Base-by-base conservation (phyloP, 2,113 vertebrate genomes). In the Xiphias gladius region DNA sequence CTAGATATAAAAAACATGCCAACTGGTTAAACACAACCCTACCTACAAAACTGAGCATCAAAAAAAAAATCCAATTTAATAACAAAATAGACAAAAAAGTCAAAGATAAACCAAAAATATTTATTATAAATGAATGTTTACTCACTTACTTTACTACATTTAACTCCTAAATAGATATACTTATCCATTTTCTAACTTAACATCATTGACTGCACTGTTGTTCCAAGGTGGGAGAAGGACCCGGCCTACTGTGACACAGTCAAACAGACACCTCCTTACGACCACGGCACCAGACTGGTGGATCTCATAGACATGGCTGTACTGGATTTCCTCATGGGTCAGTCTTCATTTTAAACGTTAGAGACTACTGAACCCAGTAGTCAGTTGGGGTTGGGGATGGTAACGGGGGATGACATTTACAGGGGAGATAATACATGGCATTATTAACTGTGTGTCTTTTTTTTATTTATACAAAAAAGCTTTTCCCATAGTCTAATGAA, bases 311-410 rank as follows among this genome's bases (percentile, higher is more conserved):
- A 99, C 93, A 98, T 99, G 98, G 97, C 96, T 46, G 90, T 99
- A 26, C 97, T 99, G 90, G 98, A 99, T 93, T 99, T 98, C 88
- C 96, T 99, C 85, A 99, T 99, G 97, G 96, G 98, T 99, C 89
- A 46, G 96, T 95, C 24, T 54, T 7, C 1, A 50, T n/a, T 57
- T 57, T 12, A 57, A 24, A 50, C 30, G n/a, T n/a, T n/a, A n/a
- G n/a, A n/a, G n/a, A n/a, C n/a, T n/a, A n/a, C n/a, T n/a, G n/a
- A n/a, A n/a, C 0, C 1, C 12, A 0, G 2, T 24, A 26, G 4
- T 30, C 50, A 37, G 2, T 19, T 22, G 32, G 6, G n/a, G n/a
- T n/a, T n/a, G n/a, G n/a, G n/a, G n/a, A n/a, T n/a, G n/a, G n/a
- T n/a, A n/a, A n/a, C n/a, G n/a, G n/a, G n/a, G n/a, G n/a, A n/a